Percentiles rank a stretch among this genome's conserved stretches.
Conservation (phyloP, 2,888 invertebrate species). For the Ochropleura plecta region DNA sequence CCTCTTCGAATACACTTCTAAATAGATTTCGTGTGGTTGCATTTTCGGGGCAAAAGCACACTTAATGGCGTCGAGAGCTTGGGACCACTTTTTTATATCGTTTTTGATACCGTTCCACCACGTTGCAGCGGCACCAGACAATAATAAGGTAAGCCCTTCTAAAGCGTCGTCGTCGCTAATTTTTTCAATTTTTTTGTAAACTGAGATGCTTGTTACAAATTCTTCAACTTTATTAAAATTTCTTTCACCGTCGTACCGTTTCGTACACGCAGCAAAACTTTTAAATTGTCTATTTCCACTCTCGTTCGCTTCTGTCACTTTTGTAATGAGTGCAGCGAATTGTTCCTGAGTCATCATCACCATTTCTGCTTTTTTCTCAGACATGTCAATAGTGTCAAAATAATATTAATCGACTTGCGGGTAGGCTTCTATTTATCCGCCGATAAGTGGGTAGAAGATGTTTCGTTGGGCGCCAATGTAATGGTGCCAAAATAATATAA, state of each 20-base stretch:
- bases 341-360: neutral
- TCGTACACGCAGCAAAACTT: slow-evolving; percentile 10
- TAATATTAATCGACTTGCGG: neutral
- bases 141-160: neutral
- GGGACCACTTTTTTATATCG: neutral
- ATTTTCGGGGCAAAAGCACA: neutral
- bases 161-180: slow-evolving; percentile 5
- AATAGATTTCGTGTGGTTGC: neutral
- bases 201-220: neutral
- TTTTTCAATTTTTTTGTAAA: slow-evolving; percentile 8
- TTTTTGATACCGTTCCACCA: slow-evolving; percentile 1
- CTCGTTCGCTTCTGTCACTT: neutral
- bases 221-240: slow-evolving; percentile 5
- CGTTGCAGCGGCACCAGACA: neutral
- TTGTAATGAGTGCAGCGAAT: neutral
- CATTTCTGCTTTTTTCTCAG: neutral
- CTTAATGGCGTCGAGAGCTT: neutral
- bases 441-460: too few relatives aligned
- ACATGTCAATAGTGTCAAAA: neutral
- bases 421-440: too few relatives aligned
- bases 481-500: too few relatives aligned
- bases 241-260: slow-evolving; percentile 10
- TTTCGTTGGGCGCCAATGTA: too few relatives aligned
- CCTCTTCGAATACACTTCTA: neutral
- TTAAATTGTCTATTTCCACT: neutral